Evolutionary conservation across 2,797 vertebrate genomes (phyloP).

Genomic region (Gymnodraco acuticeps): DNA sequence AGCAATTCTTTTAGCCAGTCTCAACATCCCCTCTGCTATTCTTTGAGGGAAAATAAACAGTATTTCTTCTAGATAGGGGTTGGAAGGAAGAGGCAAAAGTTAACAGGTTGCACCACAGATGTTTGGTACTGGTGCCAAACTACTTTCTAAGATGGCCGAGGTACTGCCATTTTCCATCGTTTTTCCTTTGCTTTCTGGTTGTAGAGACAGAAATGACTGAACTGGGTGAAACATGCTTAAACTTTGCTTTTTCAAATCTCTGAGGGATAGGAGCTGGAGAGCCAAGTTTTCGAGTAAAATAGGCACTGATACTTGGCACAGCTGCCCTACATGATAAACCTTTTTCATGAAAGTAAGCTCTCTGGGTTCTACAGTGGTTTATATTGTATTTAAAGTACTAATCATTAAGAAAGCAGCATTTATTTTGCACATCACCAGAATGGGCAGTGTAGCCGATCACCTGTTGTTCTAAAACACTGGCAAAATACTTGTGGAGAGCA

Average conservation of each 20-base stretch:
- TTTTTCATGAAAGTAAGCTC: slow-evolving; percentile 44
- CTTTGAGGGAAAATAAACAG: slow-evolving; percentile 6
- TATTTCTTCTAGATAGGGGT: slow-evolving; percentile 1
- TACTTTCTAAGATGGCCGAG: slow-evolving; percentile 85
- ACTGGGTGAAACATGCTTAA: slow-evolving; percentile 49
- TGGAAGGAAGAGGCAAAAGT: slow-evolving; percentile 27
- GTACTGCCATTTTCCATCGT: slow-evolving; percentile 82
- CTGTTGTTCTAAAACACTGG: neutral
- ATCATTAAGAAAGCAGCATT: slow-evolving; percentile 4
- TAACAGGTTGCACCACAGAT: slow-evolving; percentile 64
- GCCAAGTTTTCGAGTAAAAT: slow-evolving; percentile 48
- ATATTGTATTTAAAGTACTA: slow-evolving; percentile 20
- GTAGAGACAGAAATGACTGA: slow-evolving; percentile 32
- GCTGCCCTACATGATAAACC: slow-evolving; percentile 39
- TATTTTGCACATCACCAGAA: neutral
- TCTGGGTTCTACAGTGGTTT: neutral
- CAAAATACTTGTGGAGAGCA: neutral
- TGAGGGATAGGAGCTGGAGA: slow-evolving; percentile 26
- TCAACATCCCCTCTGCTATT: neutral
- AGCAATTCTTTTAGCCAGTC: neutral
- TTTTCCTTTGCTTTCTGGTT: slow-evolving; percentile 50
- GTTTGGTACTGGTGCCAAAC: slow-evolving; percentile 59
- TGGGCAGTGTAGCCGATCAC: neutral
- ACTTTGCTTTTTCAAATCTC: slow-evolving; percentile 43
- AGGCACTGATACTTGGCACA: slow-evolving; percentile 54